A percentile compares a stretch with the other conserved stretches of the same genome.
phyloP scores from a whole-genome alignment of 2,113 vertebrate species.

The Sander lucioperca region DNA sequence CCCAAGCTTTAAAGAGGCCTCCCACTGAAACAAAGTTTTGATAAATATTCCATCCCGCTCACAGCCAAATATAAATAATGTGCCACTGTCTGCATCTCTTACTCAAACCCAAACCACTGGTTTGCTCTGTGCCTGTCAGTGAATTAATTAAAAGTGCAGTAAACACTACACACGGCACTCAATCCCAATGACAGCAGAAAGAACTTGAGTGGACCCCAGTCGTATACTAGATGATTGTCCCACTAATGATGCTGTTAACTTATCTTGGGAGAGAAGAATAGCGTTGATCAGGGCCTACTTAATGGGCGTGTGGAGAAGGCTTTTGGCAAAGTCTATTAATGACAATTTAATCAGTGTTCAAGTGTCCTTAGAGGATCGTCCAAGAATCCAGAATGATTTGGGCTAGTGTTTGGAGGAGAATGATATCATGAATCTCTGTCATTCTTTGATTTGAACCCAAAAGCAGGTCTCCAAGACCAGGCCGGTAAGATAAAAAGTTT shows the following conservation, averaged over 20 bases:
- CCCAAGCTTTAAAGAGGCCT: constrained; percentile 18
- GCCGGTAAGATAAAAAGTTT: neutral
- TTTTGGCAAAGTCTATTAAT: constrained; percentile 56
- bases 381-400: constrained; percentile 43
- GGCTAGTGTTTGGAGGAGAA: constrained; percentile 36
- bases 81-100: constrained; percentile 51
- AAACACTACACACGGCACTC: constrained; percentile 57
- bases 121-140: constrained; percentile 48
- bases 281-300: constrained; percentile 45
- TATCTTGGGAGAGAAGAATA: constrained; percentile 57
- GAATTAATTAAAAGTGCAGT: constrained; percentile 59
- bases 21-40: constrained; percentile 45
- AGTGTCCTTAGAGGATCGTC: constrained; percentile 45
- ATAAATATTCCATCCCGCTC: constrained; percentile 47
- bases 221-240: constrained; percentile 44
- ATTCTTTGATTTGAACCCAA: constrained; percentile 35
- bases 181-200: constrained; percentile 53
- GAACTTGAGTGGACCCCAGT: constrained; percentile 43
- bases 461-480: neutral
- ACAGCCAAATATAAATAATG: constrained; percentile 58
- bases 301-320: constrained; percentile 19
- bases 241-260: constrained; percentile 65
- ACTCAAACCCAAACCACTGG: constrained; percentile 48
- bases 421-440: constrained; percentile 52
- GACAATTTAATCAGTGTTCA: constrained; percentile 69